Evolutionary conservation across 2,797 vertebrate species (phyloP).

Genomic region (Epinephelus malabaricus): DNA sequence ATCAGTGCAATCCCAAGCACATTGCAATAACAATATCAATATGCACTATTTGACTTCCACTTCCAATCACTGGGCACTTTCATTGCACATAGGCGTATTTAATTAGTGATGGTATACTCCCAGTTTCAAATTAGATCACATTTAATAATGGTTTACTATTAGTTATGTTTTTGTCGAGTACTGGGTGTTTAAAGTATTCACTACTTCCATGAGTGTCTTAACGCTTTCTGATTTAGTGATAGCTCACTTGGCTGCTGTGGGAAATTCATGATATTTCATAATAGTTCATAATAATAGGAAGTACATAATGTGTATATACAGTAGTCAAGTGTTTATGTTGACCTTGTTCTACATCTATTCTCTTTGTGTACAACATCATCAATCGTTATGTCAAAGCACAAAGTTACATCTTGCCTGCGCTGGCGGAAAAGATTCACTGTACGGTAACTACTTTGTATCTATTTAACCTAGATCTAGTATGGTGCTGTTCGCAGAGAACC

Average conservation of each 20-base stretch:
- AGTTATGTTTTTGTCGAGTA: not conserved
- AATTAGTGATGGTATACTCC: not conserved
- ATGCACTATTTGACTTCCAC: not conserved
- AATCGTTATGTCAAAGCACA: not conserved
- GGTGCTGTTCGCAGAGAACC: constrained; percentile 29
- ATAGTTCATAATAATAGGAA: too few species aligned
- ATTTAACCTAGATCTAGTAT: constrained; percentile 44
- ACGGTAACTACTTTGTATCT: constrained; percentile 20
- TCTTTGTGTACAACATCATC: not conserved
- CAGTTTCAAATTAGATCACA: not conserved
- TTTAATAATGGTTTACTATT: not conserved
- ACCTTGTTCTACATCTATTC: too few species aligned
- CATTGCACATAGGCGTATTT: not conserved
- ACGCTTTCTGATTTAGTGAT: not conserved
- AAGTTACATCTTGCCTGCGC: not conserved
- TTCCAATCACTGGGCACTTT: not conserved
- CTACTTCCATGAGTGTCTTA: not conserved
- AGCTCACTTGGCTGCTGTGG: not conserved
- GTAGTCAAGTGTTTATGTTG: too few species aligned
- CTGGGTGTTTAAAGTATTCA: not conserved
- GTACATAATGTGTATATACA: too few species aligned
- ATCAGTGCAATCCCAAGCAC: not conserved
- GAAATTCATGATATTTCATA: too few species aligned
- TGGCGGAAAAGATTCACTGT: too few species aligned
- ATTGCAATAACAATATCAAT: not conserved